Evolutionary conservation across 2,888 invertebrate genomes (phyloP).

Genomic region (Tetanocera ferruginea): DNA sequence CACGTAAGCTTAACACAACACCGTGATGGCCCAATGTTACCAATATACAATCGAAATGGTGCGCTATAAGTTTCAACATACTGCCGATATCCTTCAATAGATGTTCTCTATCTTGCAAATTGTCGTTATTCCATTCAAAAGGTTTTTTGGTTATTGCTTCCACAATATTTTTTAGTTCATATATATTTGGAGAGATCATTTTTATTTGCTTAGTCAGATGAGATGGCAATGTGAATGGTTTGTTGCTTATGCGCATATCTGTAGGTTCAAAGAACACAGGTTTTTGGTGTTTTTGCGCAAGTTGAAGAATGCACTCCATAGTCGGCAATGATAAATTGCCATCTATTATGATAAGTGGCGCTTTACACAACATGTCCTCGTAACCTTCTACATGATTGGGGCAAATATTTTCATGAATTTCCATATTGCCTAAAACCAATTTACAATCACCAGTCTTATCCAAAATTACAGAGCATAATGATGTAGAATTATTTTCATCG

Average conservation of each 20-base stretch:
- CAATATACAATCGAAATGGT: slow-evolving; percentile 73
- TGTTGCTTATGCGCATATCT: slow-evolving; percentile 81
- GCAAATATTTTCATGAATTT: slow-evolving; percentile 79
- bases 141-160: slow-evolving; percentile 66
- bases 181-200: slow-evolving; percentile 84
- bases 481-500: slow-evolving; percentile 71
- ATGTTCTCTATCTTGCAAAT: slow-evolving; percentile 11
- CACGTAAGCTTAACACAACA: slow-evolving; percentile 70
- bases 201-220: slow-evolving; percentile 61
- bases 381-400: slow-evolving; percentile 76
- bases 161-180: slow-evolving; percentile 81
- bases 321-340: slow-evolving; percentile 82
- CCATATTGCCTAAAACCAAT: slow-evolving; percentile 88
- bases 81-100: slow-evolving; percentile 58
- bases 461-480: slow-evolving; percentile 83
- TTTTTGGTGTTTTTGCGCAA: slow-evolving; percentile 75
- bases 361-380: slow-evolving; percentile 73
- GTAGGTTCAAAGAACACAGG: slow-evolving; percentile 95
- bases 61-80: slow-evolving; percentile 68
- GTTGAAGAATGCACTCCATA: slow-evolving; percentile 75
- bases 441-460: slow-evolving; percentile 83
- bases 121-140: slow-evolving; percentile 43
- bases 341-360: slow-evolving; percentile 86
- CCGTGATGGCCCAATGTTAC: slow-evolving; percentile 77
- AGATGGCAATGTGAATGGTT: slow-evolving; percentile 73